Base-by-base conservation (phyloP, 2,113 vertebrate species). In the Tympanuchus pallidicinctus region DNA sequence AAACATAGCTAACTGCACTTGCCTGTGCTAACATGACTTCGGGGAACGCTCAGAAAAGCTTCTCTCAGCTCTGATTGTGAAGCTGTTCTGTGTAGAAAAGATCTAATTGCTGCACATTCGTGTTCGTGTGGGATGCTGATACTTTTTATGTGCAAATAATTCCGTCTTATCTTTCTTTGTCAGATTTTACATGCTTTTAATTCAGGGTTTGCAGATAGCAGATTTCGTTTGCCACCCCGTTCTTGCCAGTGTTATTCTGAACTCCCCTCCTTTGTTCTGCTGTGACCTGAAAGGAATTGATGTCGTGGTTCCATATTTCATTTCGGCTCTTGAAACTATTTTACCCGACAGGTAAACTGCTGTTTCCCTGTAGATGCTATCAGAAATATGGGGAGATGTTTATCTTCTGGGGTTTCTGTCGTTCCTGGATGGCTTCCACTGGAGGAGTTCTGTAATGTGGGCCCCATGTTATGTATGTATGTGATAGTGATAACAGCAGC, bases 171-270 rank as follows among this genome's bases (percentile, higher is more conserved):
- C 76, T 96, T 97, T 98, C 97, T 98, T 96, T 97, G 98, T 97
- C 96, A 99, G 99, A 97, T 99, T 99, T 98, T 99, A 99, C 98
- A 99, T 99, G 99, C 98, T 99, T 97, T 98, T 99, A 97, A 99
- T 99, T 98, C 99, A 99, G 97, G 99, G 99, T 97, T 98, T 99
- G 96, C 99, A 99, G 98, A 99, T 99, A 96, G 98, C 98, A 17
- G 99, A 99, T 96, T 99, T 98, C 91, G 94, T 99, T 94, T 99
- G 99, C 90, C 98, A 99, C 88, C 99, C 99, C 1, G 99, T 99
- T 86, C 97, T 99, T 95, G 98, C 99, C 96, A 99, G 98, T 93
- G 98, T 99, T 97, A 99, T 99, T 96, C 98, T 99, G 95, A 99
- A 99, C 97, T 99, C 99, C 67, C 98, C 99, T 95, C 98, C 98